A percentile compares a stretch with the other conserved stretches of the same genome.
Conservation (phyloP, 2,888 invertebrate species). For the Netelia inedita region DNA sequence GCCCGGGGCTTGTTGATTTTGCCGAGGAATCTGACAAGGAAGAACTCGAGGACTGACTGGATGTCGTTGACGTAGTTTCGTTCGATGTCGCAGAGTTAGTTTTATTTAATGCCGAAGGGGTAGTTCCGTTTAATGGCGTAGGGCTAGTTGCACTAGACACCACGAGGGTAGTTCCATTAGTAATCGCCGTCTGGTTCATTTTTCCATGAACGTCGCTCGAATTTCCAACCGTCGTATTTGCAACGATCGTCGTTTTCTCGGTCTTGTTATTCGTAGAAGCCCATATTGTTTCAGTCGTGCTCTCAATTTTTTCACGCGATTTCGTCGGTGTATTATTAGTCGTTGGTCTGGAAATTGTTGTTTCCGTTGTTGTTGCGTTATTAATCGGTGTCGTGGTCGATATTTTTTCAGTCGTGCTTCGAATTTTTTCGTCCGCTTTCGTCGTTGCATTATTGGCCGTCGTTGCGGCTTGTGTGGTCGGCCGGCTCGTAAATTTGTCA, state of each 20-base stretch:
- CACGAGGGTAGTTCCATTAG: too few relatives aligned
- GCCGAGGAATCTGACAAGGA: not conserved
- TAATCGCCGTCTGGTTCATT: too few relatives aligned
- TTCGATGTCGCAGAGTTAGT: not conserved
- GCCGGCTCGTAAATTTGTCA: conserved; percentile 15
- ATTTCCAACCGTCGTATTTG: not conserved
- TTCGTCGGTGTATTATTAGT: not conserved
- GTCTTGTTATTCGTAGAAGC: not conserved
- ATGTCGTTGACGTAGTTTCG: not conserved
- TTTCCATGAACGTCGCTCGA: too few relatives aligned
- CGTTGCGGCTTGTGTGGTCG: conserved; percentile 8
- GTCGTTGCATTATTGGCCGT: conserved; percentile 8
- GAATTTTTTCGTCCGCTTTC: conserved; percentile 1
- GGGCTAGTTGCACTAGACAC: not conserved
- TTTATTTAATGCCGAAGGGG: not conserved
- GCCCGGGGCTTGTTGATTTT: not conserved
- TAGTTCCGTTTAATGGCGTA: conserved; percentile 1
- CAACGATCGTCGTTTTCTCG: not conserved
- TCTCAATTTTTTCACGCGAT: not conserved
- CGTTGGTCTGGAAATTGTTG: conserved; percentile 29
- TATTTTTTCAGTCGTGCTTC: conserved; percentile 21
- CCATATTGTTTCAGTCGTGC: not conserved
- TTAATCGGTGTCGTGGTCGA: not conserved
- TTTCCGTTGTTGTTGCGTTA: conserved; percentile 7
- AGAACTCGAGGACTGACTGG: not conserved